Evolutionary conservation across 2,113 vertebrate species (phyloP), one percentile per base, ranked within the genome.

Genomic region (Gobius niger): DNA sequence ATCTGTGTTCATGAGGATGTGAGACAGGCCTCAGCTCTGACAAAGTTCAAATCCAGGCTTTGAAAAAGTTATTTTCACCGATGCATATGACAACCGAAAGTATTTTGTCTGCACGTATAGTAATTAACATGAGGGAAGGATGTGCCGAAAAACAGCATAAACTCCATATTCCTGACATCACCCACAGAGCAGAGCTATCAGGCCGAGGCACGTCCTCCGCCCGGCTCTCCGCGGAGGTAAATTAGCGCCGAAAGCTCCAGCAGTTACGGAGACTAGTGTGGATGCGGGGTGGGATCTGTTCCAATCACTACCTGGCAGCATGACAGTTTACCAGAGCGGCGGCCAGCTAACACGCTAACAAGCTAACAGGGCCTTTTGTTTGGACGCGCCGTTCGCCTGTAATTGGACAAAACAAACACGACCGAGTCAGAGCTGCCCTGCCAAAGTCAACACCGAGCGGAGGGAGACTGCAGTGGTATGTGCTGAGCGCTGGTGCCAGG

Each of bases 281-380:
- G 52, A 16, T 53, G 9, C 5, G 52, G 52, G 11, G 16, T 53
- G 14, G 19, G 81, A 75, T 82, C 53, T 3, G 70, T 54, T 82
- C 87, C 77, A 76, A 65, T 82, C 71, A 61, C n/a, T 67, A 77
- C 68, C 78, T 77, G 76, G 68, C 77, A 70, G 70, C 64, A 73
- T 65, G 77, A 73, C 77, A 65, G 69, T 77, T 75, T 62, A 70
- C 42, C 63, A 61, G 64, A 77, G 64, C 1, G 10, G 59, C 18
- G 67, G 65, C 69, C 67, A 57, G 82, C 68, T 77, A 78, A 83
- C 78, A 68, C 52, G 52, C 52, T 53, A 53, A 53, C 52, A 53
- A 83, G 78, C 78, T 62, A 59, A 59, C 56, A 10, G 57, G 12
- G 13, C 71, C 69, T 79, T 64, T 68, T 81, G 70, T 82, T 81